phyloP scores from a whole-genome alignment of 2,797 vertebrate genomes.

The Anguilla obscura region DNA sequence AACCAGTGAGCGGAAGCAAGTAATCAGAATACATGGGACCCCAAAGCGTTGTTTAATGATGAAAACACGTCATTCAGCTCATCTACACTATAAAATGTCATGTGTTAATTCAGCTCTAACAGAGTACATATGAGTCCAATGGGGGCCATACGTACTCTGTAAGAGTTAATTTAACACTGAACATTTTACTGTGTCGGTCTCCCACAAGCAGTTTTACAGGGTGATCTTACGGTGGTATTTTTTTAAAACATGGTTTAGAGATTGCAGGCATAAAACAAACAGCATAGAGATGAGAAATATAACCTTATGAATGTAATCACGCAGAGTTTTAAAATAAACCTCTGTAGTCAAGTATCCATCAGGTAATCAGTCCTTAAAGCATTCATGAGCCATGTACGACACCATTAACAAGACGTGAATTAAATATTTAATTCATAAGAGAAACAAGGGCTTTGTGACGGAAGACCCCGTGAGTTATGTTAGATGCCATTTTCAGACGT shows the following conservation, averaged over 20 bases:
- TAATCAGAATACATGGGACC: neutral
- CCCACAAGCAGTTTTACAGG: neutral
- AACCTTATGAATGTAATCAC: neutral
- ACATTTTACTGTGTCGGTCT: neutral
- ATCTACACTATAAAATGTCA: too few relatives aligned
- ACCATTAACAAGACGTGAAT: neutral
- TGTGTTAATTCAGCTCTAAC: too few relatives aligned
- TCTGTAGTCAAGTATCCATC: neutral
- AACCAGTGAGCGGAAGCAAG: neutral
- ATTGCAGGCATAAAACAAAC: neutral
- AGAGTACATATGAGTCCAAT: too few relatives aligned
- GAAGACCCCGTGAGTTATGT: neutral
- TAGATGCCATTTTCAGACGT: neutral
- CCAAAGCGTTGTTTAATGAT: neutral
- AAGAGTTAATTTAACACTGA: neutral
- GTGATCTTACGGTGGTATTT: neutral
- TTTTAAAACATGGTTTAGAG: neutral
- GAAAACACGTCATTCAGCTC: neutral
- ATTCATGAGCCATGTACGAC: neutral
- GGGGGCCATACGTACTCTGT: too few relatives aligned
- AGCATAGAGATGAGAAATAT: neutral
- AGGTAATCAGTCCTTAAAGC: neutral
- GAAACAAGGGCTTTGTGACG: neutral
- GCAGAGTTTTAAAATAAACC: neutral
- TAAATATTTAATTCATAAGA: constrained; percentile 11